Percentiles rank a stretch among this genome's conserved stretches.
These are phyloP conservation scores for Camarhynchus parvulus DNA, from an alignment of 2,113 vertebrate species.

Conservation along the genomic window DNA sequence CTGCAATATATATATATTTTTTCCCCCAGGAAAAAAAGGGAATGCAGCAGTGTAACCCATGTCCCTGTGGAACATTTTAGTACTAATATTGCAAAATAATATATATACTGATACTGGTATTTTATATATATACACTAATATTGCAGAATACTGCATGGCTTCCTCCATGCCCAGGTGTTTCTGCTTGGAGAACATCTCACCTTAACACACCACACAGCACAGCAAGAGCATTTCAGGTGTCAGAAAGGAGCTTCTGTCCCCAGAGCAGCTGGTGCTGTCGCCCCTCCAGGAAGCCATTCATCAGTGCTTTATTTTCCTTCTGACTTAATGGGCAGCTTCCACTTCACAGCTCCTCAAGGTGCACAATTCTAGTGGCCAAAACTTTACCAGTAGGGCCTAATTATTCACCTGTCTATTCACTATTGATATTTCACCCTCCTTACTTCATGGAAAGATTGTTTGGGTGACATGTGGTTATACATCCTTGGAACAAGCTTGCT, in stretches of 20 bases:
- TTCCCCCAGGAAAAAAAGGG: background rate
- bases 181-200: background rate
- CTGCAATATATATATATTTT: accelerated
- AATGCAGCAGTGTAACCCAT: background rate
- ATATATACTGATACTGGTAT: background rate
- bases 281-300: background rate
- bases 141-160: background rate
- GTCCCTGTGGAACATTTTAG: background rate
- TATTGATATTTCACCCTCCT: background rate
- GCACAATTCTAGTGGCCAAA: background rate
- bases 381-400: background rate
- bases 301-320: background rate
- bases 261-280: background rate
- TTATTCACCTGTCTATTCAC: background rate
- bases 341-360: background rate
- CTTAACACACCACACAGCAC: background rate
- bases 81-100: background rate
- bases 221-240: background rate
- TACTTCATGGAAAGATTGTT: background rate
- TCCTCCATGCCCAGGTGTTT: background rate
- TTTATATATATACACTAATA: background rate
- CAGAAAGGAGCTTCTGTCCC: background rate
- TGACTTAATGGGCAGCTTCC: background rate
- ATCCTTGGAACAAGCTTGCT: background rate
- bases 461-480: background rate